Evolutionary conservation across 2,797 vertebrate species (phyloP).

Genomic region (Otolemur crassicaudatus): DNA sequence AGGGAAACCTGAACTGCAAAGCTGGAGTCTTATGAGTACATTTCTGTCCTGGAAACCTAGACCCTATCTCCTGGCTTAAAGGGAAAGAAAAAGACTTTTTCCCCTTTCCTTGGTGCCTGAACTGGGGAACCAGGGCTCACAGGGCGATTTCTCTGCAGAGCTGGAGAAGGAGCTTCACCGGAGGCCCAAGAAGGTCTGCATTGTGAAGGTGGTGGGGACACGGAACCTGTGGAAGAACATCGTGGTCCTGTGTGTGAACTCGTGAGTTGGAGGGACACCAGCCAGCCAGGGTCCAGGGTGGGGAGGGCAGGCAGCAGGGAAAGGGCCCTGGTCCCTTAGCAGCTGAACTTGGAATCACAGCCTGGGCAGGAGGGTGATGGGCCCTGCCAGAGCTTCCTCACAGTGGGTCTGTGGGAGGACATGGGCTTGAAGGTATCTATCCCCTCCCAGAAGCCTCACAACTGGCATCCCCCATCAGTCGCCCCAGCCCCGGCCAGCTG

Average conservation of each 20-base stretch:
- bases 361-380: neutral
- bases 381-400: neutral
- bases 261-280: conserved; percentile 90
- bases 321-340: neutral
- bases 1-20: neutral
- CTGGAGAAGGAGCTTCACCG: conserved; percentile 93
- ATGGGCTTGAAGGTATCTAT: too few relatives aligned
- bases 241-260: conserved; percentile 98
- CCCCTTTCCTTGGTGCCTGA: neutral
- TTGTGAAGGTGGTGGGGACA: conserved; percentile 96
- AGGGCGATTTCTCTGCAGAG: conserved; percentile 89
- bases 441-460: neutral
- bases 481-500: neutral
- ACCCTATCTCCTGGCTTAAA: neutral
- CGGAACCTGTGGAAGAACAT: conserved; percentile 99
- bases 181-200: conserved; percentile 95
- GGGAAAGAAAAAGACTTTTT: neutral
- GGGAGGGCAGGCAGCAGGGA: neutral
- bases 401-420: neutral
- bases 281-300: rapidly evolving
- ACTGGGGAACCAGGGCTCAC: neutral
- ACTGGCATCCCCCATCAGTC: neutral
- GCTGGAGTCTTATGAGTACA: neutral
- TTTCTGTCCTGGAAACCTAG: neutral
- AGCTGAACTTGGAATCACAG: neutral